phyloP scores from a whole-genome alignment of 2,888 invertebrate species.

The Drosophila yooni region DNA sequence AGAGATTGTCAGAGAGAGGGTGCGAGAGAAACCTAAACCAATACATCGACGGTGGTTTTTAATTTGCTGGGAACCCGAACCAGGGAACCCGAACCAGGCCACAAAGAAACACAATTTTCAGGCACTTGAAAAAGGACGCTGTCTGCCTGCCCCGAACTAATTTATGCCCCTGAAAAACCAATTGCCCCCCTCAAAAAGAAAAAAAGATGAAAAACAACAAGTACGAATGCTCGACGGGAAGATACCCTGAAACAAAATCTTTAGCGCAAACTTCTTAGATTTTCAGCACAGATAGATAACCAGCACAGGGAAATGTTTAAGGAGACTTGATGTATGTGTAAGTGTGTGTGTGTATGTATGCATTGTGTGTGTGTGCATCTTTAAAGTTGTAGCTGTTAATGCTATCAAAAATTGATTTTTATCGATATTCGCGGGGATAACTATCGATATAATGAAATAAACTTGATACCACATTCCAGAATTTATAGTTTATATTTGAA shows the following conservation, averaged over 20 bases:
- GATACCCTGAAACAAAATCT: not conserved
- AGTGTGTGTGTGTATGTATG: not conserved
- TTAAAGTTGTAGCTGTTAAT: not conserved
- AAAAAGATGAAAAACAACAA: not conserved
- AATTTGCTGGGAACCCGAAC: conserved; percentile 24
- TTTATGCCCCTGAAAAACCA: conserved; percentile 49
- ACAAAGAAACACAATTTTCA: conserved; percentile 29
- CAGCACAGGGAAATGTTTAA: not conserved
- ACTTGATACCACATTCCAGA: not conserved
- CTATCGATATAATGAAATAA: not conserved
- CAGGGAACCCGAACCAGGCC: conserved; percentile 36
- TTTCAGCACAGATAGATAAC: not conserved
- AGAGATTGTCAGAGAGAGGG: not conserved
- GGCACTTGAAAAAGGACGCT: conserved; percentile 56
- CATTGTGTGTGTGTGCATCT: not conserved
- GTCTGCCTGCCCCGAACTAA: conserved; percentile 31
- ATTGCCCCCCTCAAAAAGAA: conserved; percentile 8
- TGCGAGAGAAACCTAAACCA: not conserved
- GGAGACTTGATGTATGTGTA: no score
- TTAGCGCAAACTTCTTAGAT: not conserved
- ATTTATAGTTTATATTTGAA: not conserved
- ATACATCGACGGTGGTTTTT: conserved; percentile 17
- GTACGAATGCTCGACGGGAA: not conserved
- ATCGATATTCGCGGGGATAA: not conserved
- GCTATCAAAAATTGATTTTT: not conserved